Evolutionary conservation across 2,888 invertebrate species (phyloP), one percentile per base, ranked within the genome.

Genomic region (Hemithea aestivaria): DNA sequence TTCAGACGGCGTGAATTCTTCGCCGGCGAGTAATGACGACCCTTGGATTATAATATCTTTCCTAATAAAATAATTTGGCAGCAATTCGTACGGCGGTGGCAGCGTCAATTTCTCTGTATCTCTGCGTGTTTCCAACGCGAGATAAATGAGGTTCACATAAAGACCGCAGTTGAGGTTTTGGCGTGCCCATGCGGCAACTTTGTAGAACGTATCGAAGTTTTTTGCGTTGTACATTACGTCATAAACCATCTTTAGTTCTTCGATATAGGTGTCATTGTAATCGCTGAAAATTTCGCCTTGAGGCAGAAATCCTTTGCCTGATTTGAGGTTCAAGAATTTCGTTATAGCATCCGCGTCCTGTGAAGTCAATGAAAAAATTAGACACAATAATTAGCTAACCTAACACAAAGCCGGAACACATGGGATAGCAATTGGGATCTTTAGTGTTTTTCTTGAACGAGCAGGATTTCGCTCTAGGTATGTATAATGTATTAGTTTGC

Each of bases 71-170:
- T 90, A 89, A 71, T 92, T 89, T 0, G 93, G 93, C 39, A 90
- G 61, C 25, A 92, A 68, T 73, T 93, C 93, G 58, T 92, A 92
- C 1, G 90, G 82, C 0, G 92, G 89, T 9, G 93, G 93, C 25
- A 92, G 48, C 5, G 88, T 87, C 27, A 93, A 59, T 52, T 85
- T 87, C 49, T 81, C 78, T 39, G 89, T 87, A 45, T 92, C 92
- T 27, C 69, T 76, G 43, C 91, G 89, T 44, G 89, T 89, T 22
- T 89, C 56, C 21, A 90, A 66, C 16, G 91, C 90, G 11, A 90
- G 73, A 46, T 89, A 89, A 32, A 92, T 72, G 10, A 90, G 89
- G 58, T 91, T 91, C 0, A 90, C 70, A 66, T 90, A 93, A 45
- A 91, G 61, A 10, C 89, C 89, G 51, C 91, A 91, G 66, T 93